Conservation (phyloP, 2,113 vertebrate species). For the Apodemus sylvaticus region DNA sequence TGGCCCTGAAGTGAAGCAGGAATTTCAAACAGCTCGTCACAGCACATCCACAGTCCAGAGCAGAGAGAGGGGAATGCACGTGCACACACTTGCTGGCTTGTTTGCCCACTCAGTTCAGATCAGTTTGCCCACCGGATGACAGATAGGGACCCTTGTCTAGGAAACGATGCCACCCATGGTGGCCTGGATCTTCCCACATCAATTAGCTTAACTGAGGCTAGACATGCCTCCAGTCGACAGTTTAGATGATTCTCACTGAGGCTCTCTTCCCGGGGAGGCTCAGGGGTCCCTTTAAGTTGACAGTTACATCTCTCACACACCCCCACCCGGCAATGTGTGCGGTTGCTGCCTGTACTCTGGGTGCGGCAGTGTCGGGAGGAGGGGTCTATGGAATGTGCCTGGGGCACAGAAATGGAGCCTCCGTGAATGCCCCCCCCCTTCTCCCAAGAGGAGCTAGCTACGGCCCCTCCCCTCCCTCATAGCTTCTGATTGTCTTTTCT, state of each 20-base stretch:
- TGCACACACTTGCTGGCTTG: background rate
- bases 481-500: background rate
- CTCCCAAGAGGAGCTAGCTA: background rate
- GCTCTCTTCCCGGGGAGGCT: background rate
- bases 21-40: background rate
- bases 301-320: background rate
- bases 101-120: too few relatives aligned
- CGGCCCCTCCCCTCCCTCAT: background rate
- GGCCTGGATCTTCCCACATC: background rate
- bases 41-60: background rate
- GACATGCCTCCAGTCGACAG: background rate
- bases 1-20: background rate
- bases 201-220: background rate
- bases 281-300: background rate
- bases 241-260: too few relatives aligned
- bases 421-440: background rate
- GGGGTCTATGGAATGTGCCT: background rate
- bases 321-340: background rate
- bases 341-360: background rate
- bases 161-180: background rate
- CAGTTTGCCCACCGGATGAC: too few relatives aligned
- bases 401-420: background rate
- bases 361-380: background rate
- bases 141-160: background rate
- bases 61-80: background rate